Evolutionary conservation across 2,888 invertebrate genomes (phyloP).

Genomic region (Caenorhabditis sinica): DNA sequence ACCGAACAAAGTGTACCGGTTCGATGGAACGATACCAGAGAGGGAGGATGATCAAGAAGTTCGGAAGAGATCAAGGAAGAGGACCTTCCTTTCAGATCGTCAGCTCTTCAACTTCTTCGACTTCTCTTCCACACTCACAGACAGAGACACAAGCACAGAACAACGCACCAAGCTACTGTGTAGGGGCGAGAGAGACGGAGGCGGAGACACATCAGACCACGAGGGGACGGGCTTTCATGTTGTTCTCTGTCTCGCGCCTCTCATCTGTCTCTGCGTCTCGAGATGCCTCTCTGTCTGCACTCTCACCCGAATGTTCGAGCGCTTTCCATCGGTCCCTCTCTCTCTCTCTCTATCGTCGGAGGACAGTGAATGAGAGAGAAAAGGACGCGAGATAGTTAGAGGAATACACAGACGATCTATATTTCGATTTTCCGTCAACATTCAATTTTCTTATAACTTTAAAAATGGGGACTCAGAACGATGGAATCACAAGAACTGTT

Average conservation of each 20-base stretch:
- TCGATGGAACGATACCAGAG: slow-evolving; percentile 36
- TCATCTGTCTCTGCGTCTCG: slow-evolving; percentile 15
- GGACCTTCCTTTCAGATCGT: slow-evolving; percentile 50
- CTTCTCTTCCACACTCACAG: slow-evolving; percentile 55
- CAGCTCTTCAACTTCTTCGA: slow-evolving; percentile 51
- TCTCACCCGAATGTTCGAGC: slow-evolving; percentile 61
- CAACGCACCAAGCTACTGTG: slow-evolving; percentile 68
- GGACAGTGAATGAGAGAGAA: slow-evolving; percentile 28
- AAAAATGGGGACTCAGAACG: not conserved
- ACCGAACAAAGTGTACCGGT: slow-evolving; percentile 31
- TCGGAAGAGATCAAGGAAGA: slow-evolving; percentile 31
- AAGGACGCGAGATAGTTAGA: slow-evolving; percentile 16
- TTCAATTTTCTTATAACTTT: slow-evolving; percentile 2
- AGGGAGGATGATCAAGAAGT: slow-evolving; percentile 24
- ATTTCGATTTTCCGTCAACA: slow-evolving; percentile 25
- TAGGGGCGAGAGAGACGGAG: slow-evolving; percentile 56
- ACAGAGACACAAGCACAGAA: slow-evolving; percentile 59
- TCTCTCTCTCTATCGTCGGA: slow-evolving; percentile 19
- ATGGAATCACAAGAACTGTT: too few relatives aligned
- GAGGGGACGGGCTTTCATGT: slow-evolving; percentile 38
- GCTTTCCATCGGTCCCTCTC: slow-evolving; percentile 52
- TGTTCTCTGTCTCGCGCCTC: slow-evolving; percentile 30
- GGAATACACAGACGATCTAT: slow-evolving; percentile 25
- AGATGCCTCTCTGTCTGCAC: slow-evolving; percentile 39
- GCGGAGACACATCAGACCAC: slow-evolving; percentile 51